Percentiles rank a stretch among this genome's conserved stretches.
Conservation (phyloP, 2,113 vertebrate species). For the Charadrius vociferus region DNA sequence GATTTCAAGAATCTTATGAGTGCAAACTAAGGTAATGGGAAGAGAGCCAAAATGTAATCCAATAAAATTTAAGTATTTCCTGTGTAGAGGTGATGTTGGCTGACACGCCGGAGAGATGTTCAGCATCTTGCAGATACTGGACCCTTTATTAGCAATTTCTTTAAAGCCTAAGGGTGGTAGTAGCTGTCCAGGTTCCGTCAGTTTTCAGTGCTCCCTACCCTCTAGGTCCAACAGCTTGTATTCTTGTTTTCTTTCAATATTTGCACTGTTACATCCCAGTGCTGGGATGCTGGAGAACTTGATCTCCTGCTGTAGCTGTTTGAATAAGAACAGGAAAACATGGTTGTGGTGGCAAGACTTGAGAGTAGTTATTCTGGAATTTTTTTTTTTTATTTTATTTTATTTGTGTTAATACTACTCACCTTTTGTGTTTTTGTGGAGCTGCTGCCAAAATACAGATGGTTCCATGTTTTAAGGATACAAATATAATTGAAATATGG, state of each 20-base stretch:
- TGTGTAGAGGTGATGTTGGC: not conserved
- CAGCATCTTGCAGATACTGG: not conserved
- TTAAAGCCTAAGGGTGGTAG: not conserved
- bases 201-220: not conserved
- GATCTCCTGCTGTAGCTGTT: not conserved
- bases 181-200: not conserved
- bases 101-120: not conserved
- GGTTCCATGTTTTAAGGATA: not conserved
- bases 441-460: not conserved
- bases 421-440: not conserved
- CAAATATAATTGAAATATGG: not conserved
- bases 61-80: not conserved
- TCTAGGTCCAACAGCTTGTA: not conserved
- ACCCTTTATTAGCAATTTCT: not conserved
- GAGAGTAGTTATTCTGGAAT: not conserved
- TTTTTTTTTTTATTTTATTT: not conserved
- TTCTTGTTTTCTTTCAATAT: not conserved
- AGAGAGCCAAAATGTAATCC: not conserved
- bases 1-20: not conserved
- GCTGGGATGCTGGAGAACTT: not conserved
- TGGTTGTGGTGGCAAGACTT: not conserved
- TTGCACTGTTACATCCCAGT: not conserved
- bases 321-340: not conserved
- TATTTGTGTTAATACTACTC: not conserved
- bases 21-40: conserved; percentile 13